These are phyloP conservation scores for Odontocerum albicorne DNA, from an alignment of 2,888 invertebrate genomes.

Conservation along the genomic window DNA sequence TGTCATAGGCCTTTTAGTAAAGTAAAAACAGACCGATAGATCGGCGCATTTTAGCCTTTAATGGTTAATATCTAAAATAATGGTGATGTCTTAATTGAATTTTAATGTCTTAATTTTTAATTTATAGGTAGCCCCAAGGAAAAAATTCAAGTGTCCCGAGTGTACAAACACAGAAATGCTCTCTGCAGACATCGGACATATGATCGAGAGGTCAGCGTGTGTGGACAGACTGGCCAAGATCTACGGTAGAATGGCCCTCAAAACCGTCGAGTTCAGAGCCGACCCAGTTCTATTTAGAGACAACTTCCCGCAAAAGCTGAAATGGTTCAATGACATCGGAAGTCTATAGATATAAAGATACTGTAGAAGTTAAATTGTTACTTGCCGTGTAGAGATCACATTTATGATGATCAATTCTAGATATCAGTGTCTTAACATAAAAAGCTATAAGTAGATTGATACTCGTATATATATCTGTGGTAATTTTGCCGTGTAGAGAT, in stretches of 20 bases:
- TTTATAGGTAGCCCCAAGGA: slow-evolving; percentile 83
- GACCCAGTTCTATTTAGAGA: slow-evolving; percentile 94
- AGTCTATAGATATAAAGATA: slow-evolving; percentile 63
- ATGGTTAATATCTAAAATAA: too few relatives aligned
- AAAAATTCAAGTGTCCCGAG: slow-evolving; percentile 96
- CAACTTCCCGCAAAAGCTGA: slow-evolving; percentile 80
- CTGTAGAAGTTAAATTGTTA: not conserved
- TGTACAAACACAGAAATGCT: slow-evolving; percentile 93
- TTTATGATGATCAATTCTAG: too few relatives aligned
- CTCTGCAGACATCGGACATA: slow-evolving; percentile 88
- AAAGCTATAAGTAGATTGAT: too few relatives aligned
- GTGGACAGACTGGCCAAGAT: slow-evolving; percentile 77
- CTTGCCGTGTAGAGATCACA: too few relatives aligned
- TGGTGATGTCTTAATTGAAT: too few relatives aligned
- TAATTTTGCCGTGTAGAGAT: too few relatives aligned
- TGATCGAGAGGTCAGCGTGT: slow-evolving; percentile 90
- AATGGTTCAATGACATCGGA: slow-evolving; percentile 83
- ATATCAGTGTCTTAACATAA: too few relatives aligned
- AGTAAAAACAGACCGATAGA: too few relatives aligned
- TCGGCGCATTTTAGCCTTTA: too few relatives aligned
- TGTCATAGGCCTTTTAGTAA: too few relatives aligned
- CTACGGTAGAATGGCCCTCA: slow-evolving; percentile 86
- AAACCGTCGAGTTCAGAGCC: slow-evolving; percentile 88
- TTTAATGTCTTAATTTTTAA: slow-evolving; percentile 28
- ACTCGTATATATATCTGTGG: too few relatives aligned